Base-by-base conservation (phyloP, 2,888 invertebrate species). In the Linnaemya vulpina region DNA sequence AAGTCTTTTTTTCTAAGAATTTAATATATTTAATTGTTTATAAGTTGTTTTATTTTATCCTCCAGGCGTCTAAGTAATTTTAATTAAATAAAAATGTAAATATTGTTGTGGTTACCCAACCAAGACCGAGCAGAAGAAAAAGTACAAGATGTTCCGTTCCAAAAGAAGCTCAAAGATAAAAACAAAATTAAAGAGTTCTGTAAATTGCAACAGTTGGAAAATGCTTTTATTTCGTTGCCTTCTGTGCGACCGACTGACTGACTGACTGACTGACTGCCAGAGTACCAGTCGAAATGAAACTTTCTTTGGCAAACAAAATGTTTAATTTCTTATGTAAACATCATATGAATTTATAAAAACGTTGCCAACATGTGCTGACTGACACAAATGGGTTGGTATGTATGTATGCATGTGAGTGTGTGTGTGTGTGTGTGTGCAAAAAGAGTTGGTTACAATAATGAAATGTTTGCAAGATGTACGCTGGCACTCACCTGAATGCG, bases 81-180 rank as follows among this genome's bases (percentile, higher is more conserved):
- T 74, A 80, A 80, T 80, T 80, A 74, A 80, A 80, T 80, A 67
- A 67, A 74, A 80, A 67, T 67, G 43, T 74, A 67, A 74, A 80
- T 80, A 35, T 49, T 67, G 20, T 49, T 67, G 20, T 74, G 58
- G 65, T 80, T 73, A 60, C 51, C 74, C 80, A 80, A 20, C 30
- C 17, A 67, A 60, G n/a, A 40, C 20, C 10, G 15, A 46, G 67
- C 53, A 38, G 13, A 55, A 35, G 35, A 7, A 20, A 58, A 30
- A 62, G 40, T 46, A 38, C 20, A 70, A 43, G 51, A 43, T 10
- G 11, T 49, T 15, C 11, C 20, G n/a, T 30, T 30, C 30, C 3
- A 20, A 35, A 40, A n/a, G 7, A 25, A 43, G 17, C 30, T 13
- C 11, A 77, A 38, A 51, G 11, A n/a, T 20, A 49, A 20, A 3